Base-by-base conservation (phyloP, 1,140 invertebrate species). In the Ceratosolen fusciceps region DNA sequence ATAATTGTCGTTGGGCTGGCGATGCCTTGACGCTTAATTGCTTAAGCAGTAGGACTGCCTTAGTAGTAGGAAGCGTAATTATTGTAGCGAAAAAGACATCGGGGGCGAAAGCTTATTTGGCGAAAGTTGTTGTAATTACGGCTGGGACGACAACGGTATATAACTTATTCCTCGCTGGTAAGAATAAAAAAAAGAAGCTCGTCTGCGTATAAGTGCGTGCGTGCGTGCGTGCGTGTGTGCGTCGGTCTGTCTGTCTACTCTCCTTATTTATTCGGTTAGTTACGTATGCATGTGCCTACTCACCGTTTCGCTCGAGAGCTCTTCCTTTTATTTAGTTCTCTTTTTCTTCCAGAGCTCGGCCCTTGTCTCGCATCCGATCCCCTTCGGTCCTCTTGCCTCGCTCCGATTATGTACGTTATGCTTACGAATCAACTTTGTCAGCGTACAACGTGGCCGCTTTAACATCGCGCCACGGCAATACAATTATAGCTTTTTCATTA, bases 181-280 rank as follows among this genome's bases (percentile, higher is more conserved):
- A n/a, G n/a, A n/a, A 43, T 43, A 43, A 43, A 43, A 43, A 43
- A 7, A 43, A 7, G 12, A 5, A 43, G 5, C 5, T 43, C 39
- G 12, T 43, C 39, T 62, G n/a, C n/a, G n/a, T n/a, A n/a, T n/a
- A n/a, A n/a, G n/a, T n/a, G n/a, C n/a, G n/a, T n/a, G n/a, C n/a
- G n/a, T n/a, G n/a, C n/a, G n/a, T n/a, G n/a, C n/a, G n/a, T n/a
- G n/a, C n/a, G n/a, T n/a, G n/a, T n/a, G n/a, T n/a, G n/a, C n/a
- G n/a, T n/a, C n/a, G 34, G 31, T 56, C 0, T 37, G 9, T 43
- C 39, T 60, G 60, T 74, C 54, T 56, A 74, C 72, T 54, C 72
- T 56, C 56, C 62, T 58, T 74, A 37, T 58, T 58, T 74, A 74
- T 74, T 74, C 71, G n/a, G n/a, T 74, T 21, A 58, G 34, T 39